A percentile compares a stretch with the other conserved stretches of the same genome.
Conservation (phyloP, 2,888 invertebrate species). For the Xestoiulus laeticollis region DNA sequence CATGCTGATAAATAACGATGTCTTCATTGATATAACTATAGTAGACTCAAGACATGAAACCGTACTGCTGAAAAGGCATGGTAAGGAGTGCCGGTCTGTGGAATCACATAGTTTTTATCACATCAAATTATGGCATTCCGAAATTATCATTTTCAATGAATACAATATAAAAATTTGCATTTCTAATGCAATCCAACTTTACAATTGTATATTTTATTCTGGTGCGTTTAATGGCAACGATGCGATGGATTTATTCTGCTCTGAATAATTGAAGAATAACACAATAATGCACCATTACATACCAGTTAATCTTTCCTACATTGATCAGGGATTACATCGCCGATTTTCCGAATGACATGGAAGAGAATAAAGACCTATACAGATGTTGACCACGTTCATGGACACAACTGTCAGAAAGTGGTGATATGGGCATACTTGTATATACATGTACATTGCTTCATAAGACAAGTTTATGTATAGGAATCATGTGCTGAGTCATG, state of each 20-base stretch:
- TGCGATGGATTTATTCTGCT: background rate
- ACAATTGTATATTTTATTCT: too few species aligned
- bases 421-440: background rate
- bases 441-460: background rate
- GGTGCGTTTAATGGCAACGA: too few species aligned
- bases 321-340: background rate
- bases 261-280: constrained; percentile 5
- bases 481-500: background rate
- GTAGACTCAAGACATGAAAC: background rate
- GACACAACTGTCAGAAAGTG: constrained; percentile 19
- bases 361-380: background rate
- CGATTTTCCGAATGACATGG: background rate
- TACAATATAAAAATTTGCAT: too few species aligned
- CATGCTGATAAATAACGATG: background rate
- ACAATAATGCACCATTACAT: background rate
- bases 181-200: too few species aligned
- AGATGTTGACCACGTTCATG: constrained; percentile 11
- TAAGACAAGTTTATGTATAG: background rate
- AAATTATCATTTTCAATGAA: too few species aligned
- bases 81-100: background rate
- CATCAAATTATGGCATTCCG: too few species aligned
- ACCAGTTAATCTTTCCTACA: background rate
- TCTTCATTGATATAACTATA: background rate
- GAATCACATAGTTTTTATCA: too few species aligned
- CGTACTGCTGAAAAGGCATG: background rate